phyloP scores from a whole-genome alignment of 2,888 invertebrate species.

The Chalcosyrphus nemorum region DNA sequence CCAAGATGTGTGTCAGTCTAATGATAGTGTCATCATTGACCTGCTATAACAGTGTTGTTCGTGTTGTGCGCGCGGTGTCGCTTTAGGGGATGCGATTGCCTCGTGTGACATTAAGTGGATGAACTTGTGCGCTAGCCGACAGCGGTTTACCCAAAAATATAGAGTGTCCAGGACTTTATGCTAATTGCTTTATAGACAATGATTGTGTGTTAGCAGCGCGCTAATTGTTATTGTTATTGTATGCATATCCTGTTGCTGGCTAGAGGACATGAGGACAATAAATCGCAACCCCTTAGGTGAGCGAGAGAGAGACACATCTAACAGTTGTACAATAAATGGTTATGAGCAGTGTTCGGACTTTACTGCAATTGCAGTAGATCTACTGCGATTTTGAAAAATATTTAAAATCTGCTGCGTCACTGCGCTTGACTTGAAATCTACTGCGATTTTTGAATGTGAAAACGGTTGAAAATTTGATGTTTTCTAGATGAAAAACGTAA shows the following conservation, averaged over 20 bases:
- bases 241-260: constrained; percentile 65
- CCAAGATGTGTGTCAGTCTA: constrained; percentile 16
- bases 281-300: constrained; percentile 51
- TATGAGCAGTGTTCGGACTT: not conserved
- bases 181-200: constrained; percentile 60
- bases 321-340: not conserved
- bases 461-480: no score
- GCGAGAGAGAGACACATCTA: no score
- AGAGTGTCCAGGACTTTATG: constrained; percentile 55
- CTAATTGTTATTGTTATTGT: constrained; percentile 68
- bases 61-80: not conserved
- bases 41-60: constrained; percentile 21
- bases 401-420: no score
- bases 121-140: constrained; percentile 13
- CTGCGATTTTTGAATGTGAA: no score
- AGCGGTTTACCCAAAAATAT: constrained; percentile 39
- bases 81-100: constrained; percentile 50
- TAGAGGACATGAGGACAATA: constrained; percentile 59
- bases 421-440: no score
- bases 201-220: constrained; percentile 58
- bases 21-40: constrained; percentile 1
- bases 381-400: no score
- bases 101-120: constrained; percentile 52
- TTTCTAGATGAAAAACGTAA: no score
- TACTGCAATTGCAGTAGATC: no score